Percentiles rank a stretch among this genome's conserved stretches.
phyloP scores from a whole-genome alignment of 1,140 invertebrate species.

The Penaeus vannamei region DNA sequence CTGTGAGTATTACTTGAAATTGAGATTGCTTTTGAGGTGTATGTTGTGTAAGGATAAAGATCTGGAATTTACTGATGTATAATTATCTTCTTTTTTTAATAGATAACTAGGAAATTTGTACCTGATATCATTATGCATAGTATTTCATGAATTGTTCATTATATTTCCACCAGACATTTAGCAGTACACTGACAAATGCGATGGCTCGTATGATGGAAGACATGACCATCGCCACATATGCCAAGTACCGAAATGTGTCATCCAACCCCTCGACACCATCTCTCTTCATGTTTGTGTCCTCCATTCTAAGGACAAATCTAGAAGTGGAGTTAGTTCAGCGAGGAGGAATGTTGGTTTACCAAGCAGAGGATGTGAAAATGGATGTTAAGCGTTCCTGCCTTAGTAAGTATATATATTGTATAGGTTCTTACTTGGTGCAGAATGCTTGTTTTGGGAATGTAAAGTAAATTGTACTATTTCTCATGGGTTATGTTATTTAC shows the following conservation, averaged over 20 bases:
- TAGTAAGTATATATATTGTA: constrained; percentile 74
- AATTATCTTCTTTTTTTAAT: not conserved
- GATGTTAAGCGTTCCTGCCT: constrained; percentile 88
- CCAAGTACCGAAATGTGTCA: constrained; percentile 74
- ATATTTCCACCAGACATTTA: constrained; percentile 49
- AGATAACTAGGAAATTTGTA: not conserved
- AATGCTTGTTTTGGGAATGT: not conserved
- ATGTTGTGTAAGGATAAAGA: not conserved
- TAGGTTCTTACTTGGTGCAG: not conserved
- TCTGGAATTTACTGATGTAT: no score
- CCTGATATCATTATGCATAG: no score
- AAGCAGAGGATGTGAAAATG: constrained; percentile 67
- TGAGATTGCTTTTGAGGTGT: not conserved
- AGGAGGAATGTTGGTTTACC: constrained; percentile 81
- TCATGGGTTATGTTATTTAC: not conserved
- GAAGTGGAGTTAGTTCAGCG: constrained; percentile 92
- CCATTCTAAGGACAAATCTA: constrained; percentile 92
- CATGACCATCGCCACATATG: constrained; percentile 85
- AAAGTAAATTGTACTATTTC: not conserved
- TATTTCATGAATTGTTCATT: no score
- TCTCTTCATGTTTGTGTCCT: constrained; percentile 71
- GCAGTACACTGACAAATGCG: constrained; percentile 53
- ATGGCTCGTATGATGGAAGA: constrained; percentile 90
- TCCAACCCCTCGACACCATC: constrained; percentile 68
- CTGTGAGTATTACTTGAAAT: constrained; percentile 31